phyloP scores from a whole-genome alignment of 2,113 vertebrate species.

The Tragelaphus scriptus region DNA sequence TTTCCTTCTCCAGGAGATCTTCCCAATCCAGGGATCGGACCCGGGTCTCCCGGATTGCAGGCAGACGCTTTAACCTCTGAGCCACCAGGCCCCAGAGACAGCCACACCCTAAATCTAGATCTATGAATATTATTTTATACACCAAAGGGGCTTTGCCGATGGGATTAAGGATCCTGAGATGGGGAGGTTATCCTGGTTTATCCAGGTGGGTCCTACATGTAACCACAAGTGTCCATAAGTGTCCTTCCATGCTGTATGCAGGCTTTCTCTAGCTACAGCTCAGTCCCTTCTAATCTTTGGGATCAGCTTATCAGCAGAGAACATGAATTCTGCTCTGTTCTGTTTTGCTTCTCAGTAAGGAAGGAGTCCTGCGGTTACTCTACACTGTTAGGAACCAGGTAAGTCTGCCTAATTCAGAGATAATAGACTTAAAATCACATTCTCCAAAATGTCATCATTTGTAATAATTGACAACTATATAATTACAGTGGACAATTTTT shows the following conservation, averaged over 20 bases:
- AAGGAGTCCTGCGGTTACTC: neutral
- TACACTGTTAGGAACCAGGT: neutral
- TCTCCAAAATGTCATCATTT: neutral
- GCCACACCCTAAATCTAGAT: neutral
- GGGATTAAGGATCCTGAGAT: neutral
- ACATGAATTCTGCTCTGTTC: neutral
- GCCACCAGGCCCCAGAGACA: neutral
- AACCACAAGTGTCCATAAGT: neutral
- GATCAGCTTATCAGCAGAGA: neutral
- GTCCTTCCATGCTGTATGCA: neutral
- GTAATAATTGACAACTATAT: neutral
- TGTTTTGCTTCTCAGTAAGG: neutral
- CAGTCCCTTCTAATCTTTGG: neutral
- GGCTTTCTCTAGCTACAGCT: neutral
- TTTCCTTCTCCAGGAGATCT: no score
- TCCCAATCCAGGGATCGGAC: no score
- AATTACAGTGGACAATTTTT: neutral
- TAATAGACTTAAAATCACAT: neutral
- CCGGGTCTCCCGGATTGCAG: no score
- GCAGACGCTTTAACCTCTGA: no score
- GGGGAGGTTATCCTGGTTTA: neutral
- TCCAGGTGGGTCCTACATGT: no score
- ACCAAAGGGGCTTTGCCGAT: neutral
- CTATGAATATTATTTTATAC: neutral
- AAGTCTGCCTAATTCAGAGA: neutral